A percentile compares a stretch with the other conserved stretches of the same genome.
Evolutionary conservation across 1,140 invertebrate genomes (phyloP).

Genomic region (Glossosoma conforme): DNA sequence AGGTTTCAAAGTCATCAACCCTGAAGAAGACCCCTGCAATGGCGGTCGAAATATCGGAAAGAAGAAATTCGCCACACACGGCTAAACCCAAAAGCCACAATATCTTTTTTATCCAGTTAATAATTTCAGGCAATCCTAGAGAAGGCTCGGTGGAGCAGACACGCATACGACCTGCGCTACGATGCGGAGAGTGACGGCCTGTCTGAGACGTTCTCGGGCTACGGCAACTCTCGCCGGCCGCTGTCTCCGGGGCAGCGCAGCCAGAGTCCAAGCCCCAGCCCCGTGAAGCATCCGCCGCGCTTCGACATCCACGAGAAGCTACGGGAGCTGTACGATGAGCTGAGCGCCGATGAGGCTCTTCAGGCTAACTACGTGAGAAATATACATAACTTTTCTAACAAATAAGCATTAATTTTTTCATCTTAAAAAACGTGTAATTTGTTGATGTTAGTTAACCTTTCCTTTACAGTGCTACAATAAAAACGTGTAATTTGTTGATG

Average conservation of each 20-base stretch:
- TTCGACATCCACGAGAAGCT: slow-evolving; percentile 58
- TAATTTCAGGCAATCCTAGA: slow-evolving; percentile 27
- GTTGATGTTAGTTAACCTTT: too few relatives aligned
- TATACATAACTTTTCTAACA: too few relatives aligned
- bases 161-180: slow-evolving; percentile 14
- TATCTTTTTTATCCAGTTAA: not conserved
- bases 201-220: slow-evolving; percentile 17
- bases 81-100: not conserved
- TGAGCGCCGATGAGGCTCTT: slow-evolving; percentile 46
- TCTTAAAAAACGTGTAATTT: too few relatives aligned
- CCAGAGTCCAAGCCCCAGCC: slow-evolving; percentile 39
- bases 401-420: too few relatives aligned
- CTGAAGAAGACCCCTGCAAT: too few relatives aligned
- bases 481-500: too few relatives aligned
- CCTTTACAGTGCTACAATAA: too few relatives aligned
- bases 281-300: slow-evolving; percentile 41
- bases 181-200: slow-evolving; percentile 27
- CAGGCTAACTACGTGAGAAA: slow-evolving; percentile 49
- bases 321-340: slow-evolving; percentile 51
- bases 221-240: slow-evolving; percentile 37
- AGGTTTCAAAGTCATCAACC: too few relatives aligned
- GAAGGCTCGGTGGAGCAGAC: slow-evolving; percentile 25
- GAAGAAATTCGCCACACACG: not conserved
- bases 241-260: slow-evolving; percentile 31
- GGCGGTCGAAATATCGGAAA: too few relatives aligned